Percentiles rank a stretch among this genome's conserved stretches.
Conservation (phyloP, 2,888 invertebrate species). For the Argyresthia albistria region DNA sequence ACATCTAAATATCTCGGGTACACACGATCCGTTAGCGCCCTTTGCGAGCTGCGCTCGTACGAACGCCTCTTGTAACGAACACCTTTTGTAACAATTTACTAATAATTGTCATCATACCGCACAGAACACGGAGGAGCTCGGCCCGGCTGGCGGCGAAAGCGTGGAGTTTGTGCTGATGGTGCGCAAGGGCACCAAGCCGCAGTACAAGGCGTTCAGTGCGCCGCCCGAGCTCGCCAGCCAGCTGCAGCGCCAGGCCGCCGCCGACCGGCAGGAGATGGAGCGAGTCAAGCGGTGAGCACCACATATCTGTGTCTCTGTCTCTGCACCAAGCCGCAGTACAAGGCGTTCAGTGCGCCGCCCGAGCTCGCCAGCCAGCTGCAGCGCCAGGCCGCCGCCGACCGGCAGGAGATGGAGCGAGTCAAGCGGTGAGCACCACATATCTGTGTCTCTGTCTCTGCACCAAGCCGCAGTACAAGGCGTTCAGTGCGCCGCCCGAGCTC, state of each 20-base stretch:
- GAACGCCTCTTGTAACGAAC: no score
- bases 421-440: constrained; percentile 93
- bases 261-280: constrained; percentile 86
- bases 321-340: constrained; percentile 84
- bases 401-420: constrained; percentile 93
- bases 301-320: no score
- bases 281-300: constrained; percentile 79
- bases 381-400: constrained; percentile 75
- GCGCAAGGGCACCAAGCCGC: constrained; percentile 93
- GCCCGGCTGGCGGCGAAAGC: constrained; percentile 65
- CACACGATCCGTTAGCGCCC: no score
- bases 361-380: no score
- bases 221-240: constrained; percentile 92
- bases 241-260: constrained; percentile 88
- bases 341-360: constrained; percentile 73
- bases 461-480: constrained; percentile 91
- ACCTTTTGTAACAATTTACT: no score
- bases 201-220: constrained; percentile 91
- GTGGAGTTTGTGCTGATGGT: constrained; percentile 95
- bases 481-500: constrained; percentile 90
- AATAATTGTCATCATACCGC: background rate
- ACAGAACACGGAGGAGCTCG: constrained; percentile 33
- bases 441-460: constrained; percentile 71
- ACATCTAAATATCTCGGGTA: no score
- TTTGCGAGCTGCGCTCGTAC: no score